Base-by-base conservation (phyloP, 2,113 vertebrate genomes). In the Agapornis roseicollis region DNA sequence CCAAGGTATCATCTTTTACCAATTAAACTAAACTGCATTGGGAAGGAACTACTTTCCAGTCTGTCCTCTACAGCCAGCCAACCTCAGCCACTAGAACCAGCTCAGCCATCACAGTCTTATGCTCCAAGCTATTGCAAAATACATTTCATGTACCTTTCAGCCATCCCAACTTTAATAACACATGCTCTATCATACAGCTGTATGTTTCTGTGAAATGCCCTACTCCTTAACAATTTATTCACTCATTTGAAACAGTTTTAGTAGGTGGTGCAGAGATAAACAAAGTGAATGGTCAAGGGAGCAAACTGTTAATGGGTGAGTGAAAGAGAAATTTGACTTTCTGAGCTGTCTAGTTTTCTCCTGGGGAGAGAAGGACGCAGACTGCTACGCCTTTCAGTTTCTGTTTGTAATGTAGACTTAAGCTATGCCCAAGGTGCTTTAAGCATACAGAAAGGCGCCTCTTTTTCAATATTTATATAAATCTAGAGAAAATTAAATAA, bases 401-500 rank as follows among this genome's bases (percentile, higher is more conserved):
- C 74, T 91, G 94, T 89, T 94, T 93, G 94, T 84, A 95, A 41
- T 94, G 91, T 11, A 94, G 91, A 81, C 92, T 74, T 81, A 47
- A 88, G 90, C 70, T 92, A 95, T 96, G 93, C 95, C 94, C 96
- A 96, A 94, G 90, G 92, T 95, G 90, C 90, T 96, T 96, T 94
- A 93, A 93, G 90, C 80, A 92, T 73, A 96, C 94, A 95, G 94
- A 96, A 90, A 95, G 94, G 93, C 60, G 90, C 90, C 93, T 94
- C 90, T 92, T 96, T 95, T 92, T 93, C 96, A 97, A 93, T 96
- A 96, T 96, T 96, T 97, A 94, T 89, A 94, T 46, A 96, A 94
- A 95, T 96, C 83, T 88, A 89, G 92, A 94, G 95, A 95, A 97
- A 97, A 96, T 95, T 94, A 97, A 96, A 96, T 96, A 97, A 96